Percentiles rank a stretch among this genome's conserved stretches.
phyloP scores from a whole-genome alignment of 2,888 invertebrate genomes.

The Pollenia angustigena region DNA sequence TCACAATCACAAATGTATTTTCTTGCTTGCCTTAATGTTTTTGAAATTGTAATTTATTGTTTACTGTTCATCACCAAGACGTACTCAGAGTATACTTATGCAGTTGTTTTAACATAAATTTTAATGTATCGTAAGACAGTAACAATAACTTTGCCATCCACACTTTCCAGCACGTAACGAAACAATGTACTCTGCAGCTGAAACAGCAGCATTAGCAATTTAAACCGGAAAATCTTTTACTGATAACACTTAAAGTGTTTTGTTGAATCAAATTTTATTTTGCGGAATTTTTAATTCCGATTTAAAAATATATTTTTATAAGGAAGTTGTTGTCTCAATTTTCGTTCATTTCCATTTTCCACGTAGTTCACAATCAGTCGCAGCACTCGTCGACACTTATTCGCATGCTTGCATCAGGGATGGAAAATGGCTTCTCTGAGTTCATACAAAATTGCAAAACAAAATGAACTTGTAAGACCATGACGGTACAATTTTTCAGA shows the following conservation, averaged over 20 bases:
- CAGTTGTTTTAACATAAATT: conserved; percentile 42
- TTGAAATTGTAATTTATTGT: conserved; percentile 31
- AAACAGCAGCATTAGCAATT: neutral
- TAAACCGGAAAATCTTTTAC: conserved; percentile 46
- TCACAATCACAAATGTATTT: neutral
- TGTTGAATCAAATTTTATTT: conserved; percentile 5
- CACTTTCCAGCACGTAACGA: neutral
- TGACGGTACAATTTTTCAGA: too few relatives aligned
- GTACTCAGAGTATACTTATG: neutral
- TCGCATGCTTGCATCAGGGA: conserved; percentile 17
- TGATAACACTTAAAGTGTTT: conserved; percentile 41
- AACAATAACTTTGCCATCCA: neutral
- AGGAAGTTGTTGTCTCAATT: conserved; percentile 3
- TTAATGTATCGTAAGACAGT: conserved; percentile 8
- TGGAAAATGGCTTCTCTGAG: neutral
- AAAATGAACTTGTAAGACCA: too few relatives aligned
- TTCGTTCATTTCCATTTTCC: neutral
- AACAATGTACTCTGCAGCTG: neutral
- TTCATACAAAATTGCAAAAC: too few relatives aligned
- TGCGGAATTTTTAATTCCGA: conserved; percentile 25
- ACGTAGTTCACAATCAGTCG: conserved; percentile 1
- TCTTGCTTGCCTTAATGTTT: neutral
- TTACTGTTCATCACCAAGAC: conserved; percentile 35
- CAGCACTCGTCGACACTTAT: conserved; percentile 23
- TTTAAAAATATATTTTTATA: conserved; percentile 30